Percentiles rank a stretch among this genome's conserved stretches.
phyloP scores from a whole-genome alignment of 1,140 invertebrate species.

The Orius laevigatus region DNA sequence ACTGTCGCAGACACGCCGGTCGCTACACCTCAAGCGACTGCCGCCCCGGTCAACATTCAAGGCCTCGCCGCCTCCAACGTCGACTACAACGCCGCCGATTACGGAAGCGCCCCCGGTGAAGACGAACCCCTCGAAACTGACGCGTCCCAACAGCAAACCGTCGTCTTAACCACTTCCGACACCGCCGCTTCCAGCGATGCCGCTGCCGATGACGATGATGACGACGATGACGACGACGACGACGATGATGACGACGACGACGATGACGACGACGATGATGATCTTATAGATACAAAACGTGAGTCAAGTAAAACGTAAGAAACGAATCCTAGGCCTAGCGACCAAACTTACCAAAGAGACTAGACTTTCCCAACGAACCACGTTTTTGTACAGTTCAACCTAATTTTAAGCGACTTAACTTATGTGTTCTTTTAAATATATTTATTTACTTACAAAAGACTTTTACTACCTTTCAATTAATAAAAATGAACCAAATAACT shows the following conservation, averaged over 20 bases:
- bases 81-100: constrained; percentile 28
- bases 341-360: constrained; percentile 9
- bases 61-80: constrained; percentile 15
- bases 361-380: not conserved
- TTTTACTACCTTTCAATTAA: too few relatives aligned
- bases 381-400: too few relatives aligned
- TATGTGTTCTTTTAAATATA: constrained; percentile 6
- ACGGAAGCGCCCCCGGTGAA: constrained; percentile 30
- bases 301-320: constrained; percentile 49
- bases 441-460: too few relatives aligned
- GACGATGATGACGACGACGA: constrained; percentile 56
- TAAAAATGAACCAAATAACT: too few relatives aligned
- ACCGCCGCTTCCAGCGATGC: constrained; percentile 25
- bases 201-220: constrained; percentile 39
- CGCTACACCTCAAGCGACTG: constrained; percentile 18
- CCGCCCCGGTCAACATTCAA: constrained; percentile 4
- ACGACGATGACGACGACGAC: constrained; percentile 55
- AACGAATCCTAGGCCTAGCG: too few relatives aligned
- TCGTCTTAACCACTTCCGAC: constrained; percentile 25
- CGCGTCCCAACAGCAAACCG: constrained; percentile 25
- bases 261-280: constrained; percentile 40
- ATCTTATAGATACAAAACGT: constrained; percentile 50
- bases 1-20: constrained; percentile 16
- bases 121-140: constrained; percentile 21
- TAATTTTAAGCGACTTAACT: too few relatives aligned